A percentile compares a stretch with the other conserved stretches of the same genome.
Evolutionary conservation across 2,113 vertebrate genomes (phyloP).

Genomic region (Myodes glareolus): DNA sequence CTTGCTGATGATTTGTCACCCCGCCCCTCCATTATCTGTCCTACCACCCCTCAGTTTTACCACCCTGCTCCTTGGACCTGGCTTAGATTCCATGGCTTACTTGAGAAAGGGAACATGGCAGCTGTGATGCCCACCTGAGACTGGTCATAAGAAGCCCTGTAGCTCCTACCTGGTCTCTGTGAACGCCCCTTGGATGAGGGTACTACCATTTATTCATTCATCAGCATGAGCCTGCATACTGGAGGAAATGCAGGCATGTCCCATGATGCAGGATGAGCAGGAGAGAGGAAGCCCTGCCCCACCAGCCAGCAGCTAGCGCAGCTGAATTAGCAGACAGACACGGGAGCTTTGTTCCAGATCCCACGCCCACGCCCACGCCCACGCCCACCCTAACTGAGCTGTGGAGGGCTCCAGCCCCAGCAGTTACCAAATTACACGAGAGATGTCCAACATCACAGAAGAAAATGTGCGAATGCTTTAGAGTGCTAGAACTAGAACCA

Average conservation of each 20-base stretch:
- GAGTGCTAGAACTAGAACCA: background rate
- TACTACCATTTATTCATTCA: background rate
- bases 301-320: background rate
- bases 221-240: background rate
- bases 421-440: rapidly evolving
- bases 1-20: too few relatives aligned
- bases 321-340: background rate
- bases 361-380: too few relatives aligned
- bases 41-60: background rate
- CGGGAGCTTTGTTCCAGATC: background rate
- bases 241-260: background rate
- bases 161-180: background rate
- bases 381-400: background rate
- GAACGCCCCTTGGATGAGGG: background rate
- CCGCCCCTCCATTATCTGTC: background rate
- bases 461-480: background rate
- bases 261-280: rapidly evolving
- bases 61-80: background rate
- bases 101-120: background rate
- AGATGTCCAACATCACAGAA: background rate
- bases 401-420: background rate
- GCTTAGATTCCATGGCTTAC: background rate
- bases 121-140: rapidly evolving
- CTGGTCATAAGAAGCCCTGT: background rate
- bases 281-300: background rate